These are phyloP conservation scores for Myotis findleyi DNA, from an alignment of 2,797 vertebrate species.

Conservation along the genomic window DNA sequence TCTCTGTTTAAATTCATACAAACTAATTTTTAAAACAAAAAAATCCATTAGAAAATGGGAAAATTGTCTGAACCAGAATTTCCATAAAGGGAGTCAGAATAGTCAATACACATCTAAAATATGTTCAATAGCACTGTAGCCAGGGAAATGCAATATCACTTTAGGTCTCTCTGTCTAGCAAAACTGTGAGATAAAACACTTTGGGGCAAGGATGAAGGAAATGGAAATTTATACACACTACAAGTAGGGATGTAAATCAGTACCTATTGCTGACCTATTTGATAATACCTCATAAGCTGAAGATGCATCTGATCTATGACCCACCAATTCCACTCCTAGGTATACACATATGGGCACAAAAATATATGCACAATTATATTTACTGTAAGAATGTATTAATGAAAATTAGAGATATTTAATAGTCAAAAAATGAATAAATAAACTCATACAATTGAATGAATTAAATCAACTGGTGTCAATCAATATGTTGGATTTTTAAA, in stretches of 20 bases:
- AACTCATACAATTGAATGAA: not conserved
- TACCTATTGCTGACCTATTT: not conserved
- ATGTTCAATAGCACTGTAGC: not conserved
- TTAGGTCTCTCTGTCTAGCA: not conserved
- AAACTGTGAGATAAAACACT: not conserved
- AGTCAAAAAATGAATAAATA: not conserved
- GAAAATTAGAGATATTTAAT: slow-evolving; percentile 1
- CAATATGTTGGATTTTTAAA: not conserved
- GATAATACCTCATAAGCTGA: not conserved
- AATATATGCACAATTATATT: not conserved
- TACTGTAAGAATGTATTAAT: not conserved
- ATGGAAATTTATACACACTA: not conserved
- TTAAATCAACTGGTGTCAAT: not conserved
- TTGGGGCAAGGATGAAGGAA: not conserved
- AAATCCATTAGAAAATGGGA: not conserved
- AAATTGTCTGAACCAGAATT: not conserved
- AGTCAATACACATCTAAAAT: not conserved
- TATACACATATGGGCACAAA: not conserved
- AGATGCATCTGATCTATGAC: not conserved
- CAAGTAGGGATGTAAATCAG: not conserved
- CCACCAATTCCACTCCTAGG: not conserved
- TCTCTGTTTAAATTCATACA: not conserved
- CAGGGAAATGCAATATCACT: not conserved
- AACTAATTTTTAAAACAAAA: not conserved
- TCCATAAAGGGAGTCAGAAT: not conserved